phyloP scores from a whole-genome alignment of 2,797 vertebrate genomes.

The Enteromius fasciolatus region DNA sequence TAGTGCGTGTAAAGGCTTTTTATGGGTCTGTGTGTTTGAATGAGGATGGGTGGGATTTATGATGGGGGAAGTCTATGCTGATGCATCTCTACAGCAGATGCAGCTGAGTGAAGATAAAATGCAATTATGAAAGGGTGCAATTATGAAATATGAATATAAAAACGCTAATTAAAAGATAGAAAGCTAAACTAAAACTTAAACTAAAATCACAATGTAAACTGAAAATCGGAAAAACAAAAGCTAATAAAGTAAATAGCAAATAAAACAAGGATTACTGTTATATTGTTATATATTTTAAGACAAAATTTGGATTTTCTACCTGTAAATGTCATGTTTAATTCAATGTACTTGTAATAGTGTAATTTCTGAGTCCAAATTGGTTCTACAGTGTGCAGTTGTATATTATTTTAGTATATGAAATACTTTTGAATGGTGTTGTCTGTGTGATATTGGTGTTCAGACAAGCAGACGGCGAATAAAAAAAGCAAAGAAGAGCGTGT shows the following conservation, averaged over 20 bases:
- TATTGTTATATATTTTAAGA: background rate
- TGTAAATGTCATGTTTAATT: background rate
- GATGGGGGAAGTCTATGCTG: slow-evolving; percentile 53
- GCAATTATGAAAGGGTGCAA: too few species aligned
- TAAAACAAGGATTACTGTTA: background rate
- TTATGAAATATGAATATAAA: too few species aligned
- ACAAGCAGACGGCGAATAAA: background rate
- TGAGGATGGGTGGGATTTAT: slow-evolving; percentile 67
- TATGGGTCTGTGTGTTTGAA: slow-evolving; percentile 62
- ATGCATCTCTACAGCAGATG: background rate
- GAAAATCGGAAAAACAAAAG: background rate
- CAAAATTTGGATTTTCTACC: background rate
- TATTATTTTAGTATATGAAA: background rate
- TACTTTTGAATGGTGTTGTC: background rate
- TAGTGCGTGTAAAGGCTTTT: slow-evolving; percentile 74
- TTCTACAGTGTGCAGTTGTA: background rate
- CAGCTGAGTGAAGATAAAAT: background rate
- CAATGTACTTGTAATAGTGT: background rate
- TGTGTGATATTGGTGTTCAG: background rate
- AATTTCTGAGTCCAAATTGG: background rate
- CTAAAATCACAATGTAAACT: background rate
- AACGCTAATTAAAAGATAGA: too few species aligned
- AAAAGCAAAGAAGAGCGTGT: background rate
- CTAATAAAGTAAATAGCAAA: background rate
- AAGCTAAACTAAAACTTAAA: background rate